These are phyloP conservation scores for Lepilemur septentrionalis DNA, from an alignment of 2,797 vertebrate genomes.

Conservation along the genomic window DNA sequence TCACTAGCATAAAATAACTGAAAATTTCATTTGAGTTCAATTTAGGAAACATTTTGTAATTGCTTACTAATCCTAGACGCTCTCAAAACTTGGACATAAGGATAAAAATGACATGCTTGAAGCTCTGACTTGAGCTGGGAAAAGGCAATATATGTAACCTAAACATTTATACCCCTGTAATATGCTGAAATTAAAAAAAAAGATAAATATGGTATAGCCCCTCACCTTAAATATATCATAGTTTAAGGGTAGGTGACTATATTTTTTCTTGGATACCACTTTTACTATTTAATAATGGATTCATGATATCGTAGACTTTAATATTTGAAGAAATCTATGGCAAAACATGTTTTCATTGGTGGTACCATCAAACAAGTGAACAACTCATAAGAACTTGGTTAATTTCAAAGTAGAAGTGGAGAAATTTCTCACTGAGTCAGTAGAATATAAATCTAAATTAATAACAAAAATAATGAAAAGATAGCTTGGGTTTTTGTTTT, in stretches of 20 bases:
- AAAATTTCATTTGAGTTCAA: slow-evolving; percentile 47
- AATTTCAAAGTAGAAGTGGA: neutral
- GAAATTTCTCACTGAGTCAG: neutral
- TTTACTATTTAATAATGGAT: neutral
- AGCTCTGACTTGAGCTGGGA: no score
- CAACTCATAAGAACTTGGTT: neutral
- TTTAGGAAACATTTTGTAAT: slow-evolving; percentile 19
- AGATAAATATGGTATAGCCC: neutral
- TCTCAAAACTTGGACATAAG: neutral
- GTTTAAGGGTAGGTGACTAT: neutral
- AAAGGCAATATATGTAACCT: no score
- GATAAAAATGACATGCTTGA: neutral
- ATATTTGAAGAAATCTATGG: neutral
- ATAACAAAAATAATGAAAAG: neutral
- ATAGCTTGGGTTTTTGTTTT: neutral
- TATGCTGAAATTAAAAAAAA: neutral
- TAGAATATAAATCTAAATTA: neutral
- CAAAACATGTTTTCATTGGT: neutral
- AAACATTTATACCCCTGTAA: no score
- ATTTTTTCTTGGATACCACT: neutral
- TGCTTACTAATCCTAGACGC: neutral
- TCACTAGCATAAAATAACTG: slow-evolving; percentile 29
- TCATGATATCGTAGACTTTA: neutral
- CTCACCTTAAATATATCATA: neutral
- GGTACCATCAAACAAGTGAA: neutral